These are phyloP conservation scores for Lepidochrysops patricia DNA, from an alignment of 2,888 invertebrate species.

Conservation along the genomic window DNA sequence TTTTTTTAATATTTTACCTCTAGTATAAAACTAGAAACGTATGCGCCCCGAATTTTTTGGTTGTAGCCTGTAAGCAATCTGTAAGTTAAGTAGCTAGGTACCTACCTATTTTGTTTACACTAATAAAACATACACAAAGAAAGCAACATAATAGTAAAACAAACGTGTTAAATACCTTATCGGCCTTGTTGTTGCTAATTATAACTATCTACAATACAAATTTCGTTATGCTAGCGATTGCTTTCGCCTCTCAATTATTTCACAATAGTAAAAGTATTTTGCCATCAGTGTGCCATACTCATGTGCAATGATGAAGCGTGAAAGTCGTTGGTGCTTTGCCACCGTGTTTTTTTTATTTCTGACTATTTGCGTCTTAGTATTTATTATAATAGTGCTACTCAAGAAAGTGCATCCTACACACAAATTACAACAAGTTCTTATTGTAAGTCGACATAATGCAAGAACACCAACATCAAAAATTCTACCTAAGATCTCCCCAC, in stretches of 20 bases:
- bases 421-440: slow-evolving; percentile 41
- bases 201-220: neutral
- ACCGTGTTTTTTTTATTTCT: neutral
- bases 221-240: neutral
- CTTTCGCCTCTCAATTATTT: neutral
- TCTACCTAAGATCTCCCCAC: slow-evolving; percentile 38
- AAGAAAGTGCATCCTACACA: neutral
- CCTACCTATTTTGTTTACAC: too few species aligned
- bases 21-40: too few species aligned
- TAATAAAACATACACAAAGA: too few species aligned
- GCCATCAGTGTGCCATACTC: neutral
- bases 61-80: too few species aligned
- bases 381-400: neutral
- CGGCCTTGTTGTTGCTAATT: neutral
- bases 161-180: neutral
- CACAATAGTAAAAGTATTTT: neutral
- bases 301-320: neutral
- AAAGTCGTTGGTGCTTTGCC: neutral
- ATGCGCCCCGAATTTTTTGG: too few species aligned
- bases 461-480: slow-evolving; percentile 48
- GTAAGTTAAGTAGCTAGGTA: too few species aligned
- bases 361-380: neutral
- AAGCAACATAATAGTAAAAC: too few species aligned
- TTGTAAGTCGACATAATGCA: slow-evolving; percentile 52
- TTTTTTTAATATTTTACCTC: too few species aligned